phyloP scores from a whole-genome alignment of 2,888 invertebrate genomes.

The Teleogryllus oceanicus region DNA sequence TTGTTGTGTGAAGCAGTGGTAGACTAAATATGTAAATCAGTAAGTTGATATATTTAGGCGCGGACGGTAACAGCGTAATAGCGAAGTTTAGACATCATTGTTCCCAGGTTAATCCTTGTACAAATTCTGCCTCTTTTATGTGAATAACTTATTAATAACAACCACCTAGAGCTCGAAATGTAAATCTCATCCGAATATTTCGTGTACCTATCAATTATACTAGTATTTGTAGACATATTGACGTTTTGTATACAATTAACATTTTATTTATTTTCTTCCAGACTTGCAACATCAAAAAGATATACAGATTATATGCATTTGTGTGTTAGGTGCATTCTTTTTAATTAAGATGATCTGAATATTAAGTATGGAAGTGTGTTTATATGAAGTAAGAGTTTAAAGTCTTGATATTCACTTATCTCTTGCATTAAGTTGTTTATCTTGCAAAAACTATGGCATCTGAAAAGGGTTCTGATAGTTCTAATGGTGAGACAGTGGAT shows the following conservation, averaged over 20 bases:
- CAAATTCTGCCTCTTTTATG: not conserved
- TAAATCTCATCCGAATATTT: too few species aligned
- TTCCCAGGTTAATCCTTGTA: not conserved
- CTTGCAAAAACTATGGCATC: not conserved
- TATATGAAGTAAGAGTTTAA: not conserved
- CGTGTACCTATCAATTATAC: too few species aligned
- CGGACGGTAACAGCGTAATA: conserved; percentile 18
- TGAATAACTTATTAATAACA: not conserved
- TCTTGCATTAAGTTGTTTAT: not conserved
- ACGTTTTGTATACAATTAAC: not conserved
- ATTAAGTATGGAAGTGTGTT: not conserved
- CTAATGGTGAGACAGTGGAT: conserved; percentile 28
- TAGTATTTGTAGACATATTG: conserved; percentile 1
- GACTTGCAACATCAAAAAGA: not conserved
- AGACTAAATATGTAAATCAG: conserved; percentile 6
- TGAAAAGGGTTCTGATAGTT: conserved; percentile 26
- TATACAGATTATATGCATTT: not conserved
- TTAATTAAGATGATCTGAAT: not conserved
- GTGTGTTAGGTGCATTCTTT: not conserved
- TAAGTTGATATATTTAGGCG: conserved; percentile 4
- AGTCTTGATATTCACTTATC: not conserved
- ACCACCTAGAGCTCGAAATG: too few species aligned
- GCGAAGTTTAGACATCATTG: not conserved
- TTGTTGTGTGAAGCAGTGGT: not conserved
- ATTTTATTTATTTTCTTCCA: not conserved